Conservation (phyloP, 2,888 invertebrate species). For the Gandaritis pyraliata region DNA sequence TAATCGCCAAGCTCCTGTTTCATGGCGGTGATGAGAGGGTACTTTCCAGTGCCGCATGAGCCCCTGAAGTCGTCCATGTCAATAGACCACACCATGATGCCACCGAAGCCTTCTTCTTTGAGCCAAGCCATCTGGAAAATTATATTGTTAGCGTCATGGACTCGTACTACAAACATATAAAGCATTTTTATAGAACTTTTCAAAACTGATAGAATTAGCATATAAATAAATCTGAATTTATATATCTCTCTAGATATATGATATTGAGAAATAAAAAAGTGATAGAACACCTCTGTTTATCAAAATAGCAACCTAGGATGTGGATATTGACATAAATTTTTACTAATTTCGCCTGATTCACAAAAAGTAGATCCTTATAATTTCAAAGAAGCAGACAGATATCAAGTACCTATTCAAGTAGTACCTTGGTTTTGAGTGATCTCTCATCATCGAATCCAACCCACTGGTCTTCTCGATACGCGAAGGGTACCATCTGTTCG, state of each 20-base stretch:
- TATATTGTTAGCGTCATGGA: not conserved
- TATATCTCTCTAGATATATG: no score
- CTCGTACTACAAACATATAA: not conserved
- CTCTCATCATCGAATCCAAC: slow-evolving; percentile 97
- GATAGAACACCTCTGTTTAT: no score
- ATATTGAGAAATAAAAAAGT: no score
- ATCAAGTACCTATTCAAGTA: no score
- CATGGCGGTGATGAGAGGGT: slow-evolving; percentile 94
- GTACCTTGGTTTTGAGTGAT: slow-evolving; percentile 94
- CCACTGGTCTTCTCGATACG: slow-evolving; percentile 96
- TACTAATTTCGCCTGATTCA: no score
- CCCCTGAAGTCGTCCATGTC: slow-evolving; percentile 98
- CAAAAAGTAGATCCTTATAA: no score
- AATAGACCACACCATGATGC: slow-evolving; percentile 98
- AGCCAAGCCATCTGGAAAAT: slow-evolving; percentile 93
- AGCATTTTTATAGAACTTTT: no score
- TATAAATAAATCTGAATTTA: no score
- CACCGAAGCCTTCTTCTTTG: slow-evolving; percentile 96
- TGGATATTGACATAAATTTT: no score
- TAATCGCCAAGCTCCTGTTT: slow-evolving; percentile 93
- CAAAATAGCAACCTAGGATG: no score
- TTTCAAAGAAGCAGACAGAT: no score
- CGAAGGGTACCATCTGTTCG: slow-evolving; percentile 97
- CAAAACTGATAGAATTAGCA: no score
- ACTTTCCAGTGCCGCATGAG: slow-evolving; percentile 95